Evolutionary conservation across 2,888 invertebrate species (phyloP).

Genomic region (Andrena praecox): DNA sequence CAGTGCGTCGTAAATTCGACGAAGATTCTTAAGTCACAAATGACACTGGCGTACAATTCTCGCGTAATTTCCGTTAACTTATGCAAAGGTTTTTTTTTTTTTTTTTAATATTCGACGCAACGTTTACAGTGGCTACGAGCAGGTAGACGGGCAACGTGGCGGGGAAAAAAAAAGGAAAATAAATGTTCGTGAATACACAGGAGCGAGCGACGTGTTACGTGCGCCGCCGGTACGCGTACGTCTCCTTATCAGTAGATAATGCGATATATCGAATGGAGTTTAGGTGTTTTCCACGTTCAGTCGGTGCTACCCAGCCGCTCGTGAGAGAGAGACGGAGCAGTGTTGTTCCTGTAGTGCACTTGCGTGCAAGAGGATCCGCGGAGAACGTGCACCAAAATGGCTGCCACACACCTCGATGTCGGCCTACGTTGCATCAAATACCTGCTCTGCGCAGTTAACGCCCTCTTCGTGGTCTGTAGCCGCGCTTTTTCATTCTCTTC

Average conservation of each 20-base stretch:
- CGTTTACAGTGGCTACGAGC: too few relatives aligned
- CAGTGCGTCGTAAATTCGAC: too few relatives aligned
- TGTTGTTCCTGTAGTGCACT: conserved; percentile 47
- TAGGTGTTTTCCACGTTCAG: conserved; percentile 53
- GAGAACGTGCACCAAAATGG: conserved; percentile 74
- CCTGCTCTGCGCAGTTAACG: conserved; percentile 89
- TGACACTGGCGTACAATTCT: too few relatives aligned
- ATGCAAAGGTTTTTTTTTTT: too few relatives aligned
- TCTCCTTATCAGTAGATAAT: conserved; percentile 57
- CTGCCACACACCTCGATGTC: conserved; percentile 85
- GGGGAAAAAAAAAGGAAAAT: too few relatives aligned
- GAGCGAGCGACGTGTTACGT: conserved; percentile 29
- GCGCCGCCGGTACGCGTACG: conserved; percentile 27
- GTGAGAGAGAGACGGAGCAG: conserved; percentile 37
- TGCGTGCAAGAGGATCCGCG: conserved; percentile 50
- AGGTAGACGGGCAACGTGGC: not conserved
- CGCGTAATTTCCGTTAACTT: too few relatives aligned
- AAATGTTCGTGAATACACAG: conserved; percentile 4
- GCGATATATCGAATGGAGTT: conserved; percentile 51
- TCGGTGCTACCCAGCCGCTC: conserved; percentile 36
- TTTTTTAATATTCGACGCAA: too few relatives aligned
- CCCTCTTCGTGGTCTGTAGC: conserved; percentile 88
- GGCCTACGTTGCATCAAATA: conserved; percentile 89
- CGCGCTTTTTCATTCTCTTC: conserved; percentile 12
- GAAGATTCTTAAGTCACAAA: too few relatives aligned